A percentile compares a stretch with the other conserved stretches of the same genome.
phyloP scores from a whole-genome alignment of 2,888 invertebrate genomes.

The Agrilus cyanescens region DNA sequence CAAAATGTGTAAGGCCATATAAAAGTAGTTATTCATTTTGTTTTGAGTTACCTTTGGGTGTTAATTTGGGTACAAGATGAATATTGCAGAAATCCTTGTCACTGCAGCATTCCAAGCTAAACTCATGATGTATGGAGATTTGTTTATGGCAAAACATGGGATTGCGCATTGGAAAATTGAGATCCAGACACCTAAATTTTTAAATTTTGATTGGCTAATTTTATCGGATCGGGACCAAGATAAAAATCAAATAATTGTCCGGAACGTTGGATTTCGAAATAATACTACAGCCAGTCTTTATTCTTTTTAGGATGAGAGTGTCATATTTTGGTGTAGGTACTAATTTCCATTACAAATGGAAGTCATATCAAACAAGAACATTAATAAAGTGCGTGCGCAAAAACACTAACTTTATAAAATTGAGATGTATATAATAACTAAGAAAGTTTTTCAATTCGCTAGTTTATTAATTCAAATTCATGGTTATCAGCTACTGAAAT shows the following conservation, averaged over 20 bases:
- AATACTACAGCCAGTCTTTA: conserved; percentile 3
- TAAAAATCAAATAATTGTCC: too few species aligned
- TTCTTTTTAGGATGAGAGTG: conserved; percentile 5
- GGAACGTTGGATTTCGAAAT: not conserved
- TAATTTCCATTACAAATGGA: too few species aligned
- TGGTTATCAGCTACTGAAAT: too few species aligned
- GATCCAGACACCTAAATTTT: conserved; percentile 59
- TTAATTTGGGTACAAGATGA: conserved; percentile 55
- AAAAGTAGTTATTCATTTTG: not conserved
- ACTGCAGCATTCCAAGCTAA: conserved; percentile 74
- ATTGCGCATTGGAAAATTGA: conserved; percentile 62
- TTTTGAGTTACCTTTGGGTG: conserved; percentile 51
- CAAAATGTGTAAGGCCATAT: conserved; percentile 1
- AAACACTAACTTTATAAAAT: too few species aligned
- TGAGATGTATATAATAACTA: too few species aligned
- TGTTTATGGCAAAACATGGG: conserved; percentile 72
- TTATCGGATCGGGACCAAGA: too few species aligned
- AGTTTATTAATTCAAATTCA: too few species aligned
- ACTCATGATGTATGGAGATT: conserved; percentile 60
- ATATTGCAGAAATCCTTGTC: conserved; percentile 63
- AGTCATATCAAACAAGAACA: too few species aligned
- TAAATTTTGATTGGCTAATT: conserved; percentile 46
- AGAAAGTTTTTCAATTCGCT: too few species aligned
- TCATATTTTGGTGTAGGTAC: conserved; percentile 5
- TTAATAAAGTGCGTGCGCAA: too few species aligned